Conservation (phyloP, 2,113 vertebrate species). For the Pangasianodon gigas region DNA sequence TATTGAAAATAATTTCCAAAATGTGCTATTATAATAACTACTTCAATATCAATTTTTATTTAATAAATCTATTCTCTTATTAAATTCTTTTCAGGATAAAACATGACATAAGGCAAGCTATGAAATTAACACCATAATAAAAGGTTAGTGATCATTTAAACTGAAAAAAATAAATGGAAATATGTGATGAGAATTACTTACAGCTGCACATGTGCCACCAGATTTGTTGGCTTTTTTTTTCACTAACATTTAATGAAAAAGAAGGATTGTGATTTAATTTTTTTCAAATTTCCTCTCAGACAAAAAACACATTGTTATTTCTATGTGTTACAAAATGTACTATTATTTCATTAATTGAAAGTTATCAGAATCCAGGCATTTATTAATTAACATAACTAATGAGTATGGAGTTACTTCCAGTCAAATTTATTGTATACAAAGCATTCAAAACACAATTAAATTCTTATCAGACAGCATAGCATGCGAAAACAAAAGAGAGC, state of each 20-base stretch:
- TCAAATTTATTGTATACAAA: not conserved
- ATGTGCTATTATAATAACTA: not conserved
- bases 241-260: not conserved
- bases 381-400: not conserved
- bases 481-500: not conserved
- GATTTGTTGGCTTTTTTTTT: constrained; percentile 8
- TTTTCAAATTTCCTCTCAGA: not conserved
- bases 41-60: not conserved
- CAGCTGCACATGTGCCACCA: not conserved
- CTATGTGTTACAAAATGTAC: not conserved
- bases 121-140: not conserved
- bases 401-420: not conserved
- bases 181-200: not conserved
- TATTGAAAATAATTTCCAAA: not conserved
- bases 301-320: not conserved
- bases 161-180: not conserved
- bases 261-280: not conserved
- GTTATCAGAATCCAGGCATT: not conserved
- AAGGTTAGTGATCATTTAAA: not conserved
- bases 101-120: not conserved
- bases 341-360: not conserved
- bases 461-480: not conserved
- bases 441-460: not conserved
- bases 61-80: not conserved
- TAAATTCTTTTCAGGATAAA: not conserved